Conservation (phyloP, 2,113 vertebrate genomes). For the Proteles cristata region DNA sequence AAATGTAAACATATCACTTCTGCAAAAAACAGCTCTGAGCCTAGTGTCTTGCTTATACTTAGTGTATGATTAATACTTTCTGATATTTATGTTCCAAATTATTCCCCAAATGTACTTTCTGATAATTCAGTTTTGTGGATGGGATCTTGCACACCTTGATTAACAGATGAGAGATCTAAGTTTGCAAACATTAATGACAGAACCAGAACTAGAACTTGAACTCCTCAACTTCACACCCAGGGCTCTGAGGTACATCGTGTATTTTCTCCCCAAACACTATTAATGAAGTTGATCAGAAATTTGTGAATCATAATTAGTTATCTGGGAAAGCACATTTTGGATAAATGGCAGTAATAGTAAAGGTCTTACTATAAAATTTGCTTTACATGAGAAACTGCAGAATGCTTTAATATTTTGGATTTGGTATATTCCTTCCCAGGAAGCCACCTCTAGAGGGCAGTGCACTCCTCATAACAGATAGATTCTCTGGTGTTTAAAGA, state of each 20-base stretch:
- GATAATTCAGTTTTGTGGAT: neutral
- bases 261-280: neutral
- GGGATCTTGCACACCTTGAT: neutral
- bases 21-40: neutral
- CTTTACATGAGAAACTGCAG: neutral
- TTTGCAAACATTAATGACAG: neutral
- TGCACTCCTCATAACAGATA: conserved; percentile 15
- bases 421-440: neutral
- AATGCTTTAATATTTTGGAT: neutral
- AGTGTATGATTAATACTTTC: neutral
- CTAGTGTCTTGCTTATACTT: neutral
- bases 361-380: neutral
- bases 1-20: neutral
- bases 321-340: neutral
- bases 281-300: neutral
- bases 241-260: neutral
- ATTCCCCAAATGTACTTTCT: neutral
- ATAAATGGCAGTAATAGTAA: neutral
- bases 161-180: neutral
- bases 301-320: neutral
- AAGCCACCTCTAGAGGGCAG: conserved; percentile 80
- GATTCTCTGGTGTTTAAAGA: neutral
- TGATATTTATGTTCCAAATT: neutral
- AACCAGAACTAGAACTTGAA: neutral
- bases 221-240: neutral